Conservation (phyloP, 2,797 vertebrate genomes). For the Valencia hispanica region DNA sequence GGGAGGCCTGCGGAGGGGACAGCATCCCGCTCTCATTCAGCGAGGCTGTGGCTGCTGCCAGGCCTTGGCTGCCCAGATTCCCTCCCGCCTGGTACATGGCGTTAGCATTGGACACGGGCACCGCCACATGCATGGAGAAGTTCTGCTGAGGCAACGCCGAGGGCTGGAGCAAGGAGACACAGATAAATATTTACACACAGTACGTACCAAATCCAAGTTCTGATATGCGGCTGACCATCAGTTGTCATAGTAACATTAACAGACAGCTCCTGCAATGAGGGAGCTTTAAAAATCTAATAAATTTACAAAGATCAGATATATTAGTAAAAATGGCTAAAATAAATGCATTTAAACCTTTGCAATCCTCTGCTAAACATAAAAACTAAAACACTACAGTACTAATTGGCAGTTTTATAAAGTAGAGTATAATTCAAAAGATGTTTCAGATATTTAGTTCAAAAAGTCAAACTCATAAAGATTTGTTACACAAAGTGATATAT, state of each 20-base stretch:
- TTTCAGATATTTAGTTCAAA: background rate
- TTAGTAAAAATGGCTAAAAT: constrained; percentile 14
- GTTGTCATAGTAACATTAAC: constrained; percentile 60
- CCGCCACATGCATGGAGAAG: constrained; percentile 99
- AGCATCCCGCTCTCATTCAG: constrained; percentile 94
- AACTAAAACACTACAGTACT: background rate
- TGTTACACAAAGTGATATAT: background rate
- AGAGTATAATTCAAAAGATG: background rate
- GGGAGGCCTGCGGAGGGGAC: constrained; percentile 88
- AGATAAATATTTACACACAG: constrained; percentile 64
- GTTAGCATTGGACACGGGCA: constrained; percentile 94
- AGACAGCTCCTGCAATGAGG: constrained; percentile 26
- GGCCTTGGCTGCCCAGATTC: constrained; percentile 88
- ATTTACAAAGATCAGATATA: constrained; percentile 24
- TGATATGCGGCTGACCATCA: constrained; percentile 35
- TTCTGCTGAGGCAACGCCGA: constrained; percentile 93
- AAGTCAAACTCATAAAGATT: background rate
- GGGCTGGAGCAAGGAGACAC: constrained; percentile 82
- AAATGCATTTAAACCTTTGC: constrained; percentile 7
- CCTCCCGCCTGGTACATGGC: constrained; percentile 94
- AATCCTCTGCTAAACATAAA: constrained; percentile 18
- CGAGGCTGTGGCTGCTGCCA: constrained; percentile 88
- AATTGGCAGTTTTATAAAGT: background rate
- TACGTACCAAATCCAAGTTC: constrained; percentile 44
- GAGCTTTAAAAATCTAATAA: constrained; percentile 31